phyloP scores from a whole-genome alignment of 2,888 invertebrate genomes.

The Tethea ocularis region DNA sequence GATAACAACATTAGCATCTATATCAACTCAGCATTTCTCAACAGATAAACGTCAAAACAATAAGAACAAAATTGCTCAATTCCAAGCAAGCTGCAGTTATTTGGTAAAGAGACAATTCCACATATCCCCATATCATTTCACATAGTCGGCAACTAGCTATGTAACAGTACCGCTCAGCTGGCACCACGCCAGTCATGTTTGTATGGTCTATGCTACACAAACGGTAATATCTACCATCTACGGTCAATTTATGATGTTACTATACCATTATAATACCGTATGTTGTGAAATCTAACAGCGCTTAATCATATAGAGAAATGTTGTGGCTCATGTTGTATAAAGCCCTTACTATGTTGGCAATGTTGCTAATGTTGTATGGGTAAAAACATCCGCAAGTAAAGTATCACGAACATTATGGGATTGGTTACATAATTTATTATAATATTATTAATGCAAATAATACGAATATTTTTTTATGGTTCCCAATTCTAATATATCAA shows the following conservation, averaged over 20 bases:
- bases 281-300: constrained; percentile 4
- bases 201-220: constrained; percentile 22
- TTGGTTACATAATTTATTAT: no score
- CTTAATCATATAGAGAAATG: constrained; percentile 4
- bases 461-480: no score
- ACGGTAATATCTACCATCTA: constrained; percentile 27
- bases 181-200: constrained; percentile 38
- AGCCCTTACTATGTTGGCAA: not conserved
- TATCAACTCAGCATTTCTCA: not conserved
- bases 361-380: not conserved
- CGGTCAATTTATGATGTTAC: constrained; percentile 36
- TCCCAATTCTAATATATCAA: no score
- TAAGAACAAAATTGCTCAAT: not conserved
- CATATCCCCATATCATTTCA: constrained; percentile 35
- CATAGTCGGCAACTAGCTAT: constrained; percentile 20
- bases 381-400: no score
- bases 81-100: not conserved
- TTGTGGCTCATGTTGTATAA: not conserved
- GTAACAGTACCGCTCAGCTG: constrained; percentile 27
- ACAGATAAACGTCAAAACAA: not conserved
- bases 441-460: no score
- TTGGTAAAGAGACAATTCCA: constrained; percentile 31
- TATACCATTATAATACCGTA: constrained; percentile 25
- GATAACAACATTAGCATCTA: not conserved
- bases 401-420: no score